Evolutionary conservation across 2,888 invertebrate species (phyloP), one percentile per base, ranked within the genome.

Genomic region (Spodoptera exigua): DNA sequence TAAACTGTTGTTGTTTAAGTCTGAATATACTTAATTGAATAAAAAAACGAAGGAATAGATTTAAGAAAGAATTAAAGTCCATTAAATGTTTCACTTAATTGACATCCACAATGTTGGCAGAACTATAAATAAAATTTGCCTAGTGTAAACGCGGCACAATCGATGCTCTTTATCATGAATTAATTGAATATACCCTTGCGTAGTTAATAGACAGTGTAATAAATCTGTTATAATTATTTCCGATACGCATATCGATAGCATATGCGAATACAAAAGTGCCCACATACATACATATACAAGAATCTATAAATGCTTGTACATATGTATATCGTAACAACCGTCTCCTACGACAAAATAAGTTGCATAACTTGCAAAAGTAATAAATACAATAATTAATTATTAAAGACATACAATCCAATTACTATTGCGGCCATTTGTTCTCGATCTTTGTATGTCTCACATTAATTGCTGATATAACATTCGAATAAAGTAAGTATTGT

Each of bases 151-250:
- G 13, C 17, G 17, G 32, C 67, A 12, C 9, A 43, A 49, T 43
- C 60, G 54, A 17, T 17, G 47, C 45, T 64, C 61, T 73, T 63
- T 63, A 68, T 70, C 65, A 70, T 61, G 32, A 17, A 61, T 46
- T 75, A 60, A 66, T 66, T 69, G 51, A 75, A 69, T 64, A 61
- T 54, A 49, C 35, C 54, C 45, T 61, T 61, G 61, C 55, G 21
- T 36, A 70, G 39, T 60, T 65, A 73, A 48, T 52, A 51, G 36
- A 34, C 63, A 21, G 12, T 32, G 61, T 59, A 71, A 74, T 74
- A 76, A 69, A 69, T 76, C 54, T 63, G 17, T 57, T 68, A 56
- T 58, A 64, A 71, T 74, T 61, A 66, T 55, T 71, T 46, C 62
- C 51, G 64, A 64, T 66, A 61, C 43, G 56, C 55, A 57, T 68